phyloP scores from a whole-genome alignment of 2,797 vertebrate species.

The Micromesistius poutassou region DNA sequence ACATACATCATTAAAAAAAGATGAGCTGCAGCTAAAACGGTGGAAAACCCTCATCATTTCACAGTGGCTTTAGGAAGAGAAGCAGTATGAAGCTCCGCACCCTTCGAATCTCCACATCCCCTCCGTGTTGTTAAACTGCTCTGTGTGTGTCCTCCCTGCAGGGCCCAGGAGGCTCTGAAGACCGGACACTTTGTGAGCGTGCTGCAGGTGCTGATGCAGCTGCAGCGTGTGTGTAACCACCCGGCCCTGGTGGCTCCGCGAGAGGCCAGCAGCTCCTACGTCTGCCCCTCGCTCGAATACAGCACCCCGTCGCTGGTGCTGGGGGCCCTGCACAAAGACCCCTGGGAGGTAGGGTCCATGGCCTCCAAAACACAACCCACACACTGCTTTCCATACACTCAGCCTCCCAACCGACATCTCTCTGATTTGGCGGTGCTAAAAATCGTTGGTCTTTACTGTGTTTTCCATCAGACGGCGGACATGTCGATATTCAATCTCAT shows the following conservation, averaged over 20 bases:
- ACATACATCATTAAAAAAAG: not conserved
- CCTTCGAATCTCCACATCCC: not conserved
- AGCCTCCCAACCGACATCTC: not conserved
- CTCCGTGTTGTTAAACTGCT: not conserved
- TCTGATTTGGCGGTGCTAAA: not conserved
- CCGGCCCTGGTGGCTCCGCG: slow-evolving; percentile 85
- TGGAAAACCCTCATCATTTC: not conserved
- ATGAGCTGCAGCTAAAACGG: not conserved
- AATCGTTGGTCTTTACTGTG: not conserved
- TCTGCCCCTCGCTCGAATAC: slow-evolving; percentile 76
- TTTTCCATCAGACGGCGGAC: slow-evolving; percentile 71
- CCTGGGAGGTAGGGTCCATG: slow-evolving; percentile 72
- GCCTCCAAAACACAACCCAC: not conserved
- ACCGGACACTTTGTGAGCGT: slow-evolving; percentile 92
- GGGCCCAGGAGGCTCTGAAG: slow-evolving; percentile 89
- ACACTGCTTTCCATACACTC: not conserved
- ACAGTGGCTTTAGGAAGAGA: not conserved
- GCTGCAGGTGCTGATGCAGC: slow-evolving; percentile 88
- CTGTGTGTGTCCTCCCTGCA: slow-evolving; percentile 37
- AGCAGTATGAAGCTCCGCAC: not conserved
- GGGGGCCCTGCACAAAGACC: slow-evolving; percentile 73
- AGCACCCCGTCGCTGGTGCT: slow-evolving; percentile 80
- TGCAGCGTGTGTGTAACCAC: slow-evolving; percentile 91
- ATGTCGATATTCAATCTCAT: slow-evolving; percentile 85
- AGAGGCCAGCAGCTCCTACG: slow-evolving; percentile 75